Evolutionary conservation across 2,888 invertebrate genomes (phyloP).

Genomic region (Alcis repandata): DNA sequence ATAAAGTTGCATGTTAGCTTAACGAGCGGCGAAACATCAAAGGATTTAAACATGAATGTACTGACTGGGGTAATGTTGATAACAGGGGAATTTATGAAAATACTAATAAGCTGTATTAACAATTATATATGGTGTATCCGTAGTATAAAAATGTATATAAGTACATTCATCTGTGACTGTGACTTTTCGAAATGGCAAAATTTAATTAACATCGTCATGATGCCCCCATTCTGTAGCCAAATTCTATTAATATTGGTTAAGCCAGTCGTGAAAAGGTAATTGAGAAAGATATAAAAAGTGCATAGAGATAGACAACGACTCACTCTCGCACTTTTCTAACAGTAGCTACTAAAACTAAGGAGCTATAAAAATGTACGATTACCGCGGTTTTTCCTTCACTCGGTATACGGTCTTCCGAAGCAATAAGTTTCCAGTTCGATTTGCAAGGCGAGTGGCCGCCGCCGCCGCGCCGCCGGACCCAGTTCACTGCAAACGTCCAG

Average conservation of each 20-base stretch:
- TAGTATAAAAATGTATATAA: not conserved
- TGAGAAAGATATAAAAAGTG: too few relatives aligned
- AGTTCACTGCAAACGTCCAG: constrained; percentile 39
- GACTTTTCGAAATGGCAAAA: too few relatives aligned
- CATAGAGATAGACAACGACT: too few relatives aligned
- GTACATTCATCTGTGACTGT: not conserved
- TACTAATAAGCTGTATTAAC: not conserved
- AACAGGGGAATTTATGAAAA: not conserved
- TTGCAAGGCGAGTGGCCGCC: constrained; percentile 50
- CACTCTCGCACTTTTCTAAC: too few relatives aligned
- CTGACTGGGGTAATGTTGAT: not conserved
- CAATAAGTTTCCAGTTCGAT: constrained; percentile 58
- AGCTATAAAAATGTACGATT: too few relatives aligned
- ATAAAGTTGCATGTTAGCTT: constrained; percentile 41
- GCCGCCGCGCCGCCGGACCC: constrained; percentile 38
- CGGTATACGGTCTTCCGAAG: constrained; percentile 48
- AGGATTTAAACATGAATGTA: constrained; percentile 23
- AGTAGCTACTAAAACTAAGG: too few relatives aligned
- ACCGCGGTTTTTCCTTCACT: constrained; percentile 9
- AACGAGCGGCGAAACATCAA: constrained; percentile 44
- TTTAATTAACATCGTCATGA: too few relatives aligned
- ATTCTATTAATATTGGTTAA: too few relatives aligned
- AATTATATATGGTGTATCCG: not conserved
- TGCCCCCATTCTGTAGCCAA: too few relatives aligned
- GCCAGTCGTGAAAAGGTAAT: too few relatives aligned